A percentile compares a stretch with the other conserved stretches of the same genome.
These are phyloP conservation scores for Columba janthina DNA, from an alignment of 2,113 vertebrate genomes.

Conservation along the genomic window DNA sequence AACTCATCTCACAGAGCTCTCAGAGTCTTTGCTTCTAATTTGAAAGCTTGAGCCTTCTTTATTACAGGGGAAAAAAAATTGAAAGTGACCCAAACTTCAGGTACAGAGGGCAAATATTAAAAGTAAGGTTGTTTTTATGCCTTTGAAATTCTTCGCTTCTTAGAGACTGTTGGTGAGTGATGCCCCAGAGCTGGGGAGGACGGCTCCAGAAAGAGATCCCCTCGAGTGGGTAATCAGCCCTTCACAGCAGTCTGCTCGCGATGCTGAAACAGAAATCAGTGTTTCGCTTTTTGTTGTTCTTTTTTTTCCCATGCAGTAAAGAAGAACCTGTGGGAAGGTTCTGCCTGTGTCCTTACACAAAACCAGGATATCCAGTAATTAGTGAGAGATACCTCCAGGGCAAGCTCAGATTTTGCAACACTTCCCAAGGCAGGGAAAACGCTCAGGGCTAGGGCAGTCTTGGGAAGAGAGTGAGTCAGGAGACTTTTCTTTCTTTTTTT, in stretches of 20 bases:
- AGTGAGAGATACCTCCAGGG: conserved; percentile 43
- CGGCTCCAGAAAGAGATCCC: conserved; percentile 53
- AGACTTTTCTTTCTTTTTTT: neutral
- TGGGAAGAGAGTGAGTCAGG: conserved; percentile 63
- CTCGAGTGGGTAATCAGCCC: conserved; percentile 35
- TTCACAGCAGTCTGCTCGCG: conserved; percentile 34
- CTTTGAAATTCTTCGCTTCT: conserved; percentile 51
- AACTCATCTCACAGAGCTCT: conserved; percentile 5
- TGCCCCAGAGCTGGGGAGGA: conserved; percentile 48
- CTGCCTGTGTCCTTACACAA: conserved; percentile 57
- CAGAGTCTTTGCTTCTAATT: conserved; percentile 16
- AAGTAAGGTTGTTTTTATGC: conserved; percentile 15
- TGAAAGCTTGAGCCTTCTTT: conserved; percentile 24
- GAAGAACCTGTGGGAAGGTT: conserved; percentile 62
- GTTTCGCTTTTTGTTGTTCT: neutral
- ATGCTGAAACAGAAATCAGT: conserved; percentile 33
- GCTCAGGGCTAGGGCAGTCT: conserved; percentile 60
- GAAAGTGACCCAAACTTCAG: conserved; percentile 57
- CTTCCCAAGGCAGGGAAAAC: conserved; percentile 63
- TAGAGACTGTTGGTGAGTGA: conserved; percentile 14
- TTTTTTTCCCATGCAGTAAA: conserved; percentile 49
- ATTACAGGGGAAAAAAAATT: conserved; percentile 3
- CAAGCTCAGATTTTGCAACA: conserved; percentile 57
- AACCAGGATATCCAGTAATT: conserved; percentile 70
- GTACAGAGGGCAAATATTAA: conserved; percentile 52